phyloP scores from a whole-genome alignment of 1,140 invertebrate species.

The Procambarus clarkii region DNA sequence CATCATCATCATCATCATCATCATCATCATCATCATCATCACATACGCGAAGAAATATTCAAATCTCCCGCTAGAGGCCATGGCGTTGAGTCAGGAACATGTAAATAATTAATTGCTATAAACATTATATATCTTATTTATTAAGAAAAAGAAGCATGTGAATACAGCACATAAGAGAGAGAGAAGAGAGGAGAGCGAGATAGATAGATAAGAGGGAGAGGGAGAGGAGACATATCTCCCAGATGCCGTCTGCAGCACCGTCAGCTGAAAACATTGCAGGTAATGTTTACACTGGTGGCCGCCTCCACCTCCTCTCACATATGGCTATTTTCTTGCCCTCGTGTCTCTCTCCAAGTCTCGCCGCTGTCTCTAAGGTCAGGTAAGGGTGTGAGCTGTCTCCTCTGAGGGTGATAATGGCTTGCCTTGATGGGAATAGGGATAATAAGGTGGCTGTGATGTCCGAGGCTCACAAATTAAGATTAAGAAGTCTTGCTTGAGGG shows the following conservation, averaged over 20 bases:
- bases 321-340: not conserved
- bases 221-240: not conserved
- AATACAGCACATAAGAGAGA: too few species aligned
- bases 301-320: not conserved
- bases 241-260: not conserved
- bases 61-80: not conserved
- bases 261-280: conserved; percentile 1
- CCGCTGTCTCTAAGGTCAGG: not conserved
- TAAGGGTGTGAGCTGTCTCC: not conserved
- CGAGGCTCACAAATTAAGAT: not conserved
- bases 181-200: too few species aligned
- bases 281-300: not conserved
- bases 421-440: not conserved
- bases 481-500: too few species aligned
- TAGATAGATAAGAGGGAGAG: too few species aligned
- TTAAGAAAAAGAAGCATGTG: too few species aligned
- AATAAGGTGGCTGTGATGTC: not conserved
- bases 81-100: not conserved
- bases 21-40: too few species aligned
- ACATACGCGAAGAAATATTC: not conserved
- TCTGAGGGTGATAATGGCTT: not conserved
- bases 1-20: too few species aligned
- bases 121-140: too few species aligned
- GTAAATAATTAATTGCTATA: too few species aligned
- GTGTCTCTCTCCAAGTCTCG: not conserved